phyloP scores from a whole-genome alignment of 2,113 vertebrate species.

The Thryonomys swinderianus region DNA sequence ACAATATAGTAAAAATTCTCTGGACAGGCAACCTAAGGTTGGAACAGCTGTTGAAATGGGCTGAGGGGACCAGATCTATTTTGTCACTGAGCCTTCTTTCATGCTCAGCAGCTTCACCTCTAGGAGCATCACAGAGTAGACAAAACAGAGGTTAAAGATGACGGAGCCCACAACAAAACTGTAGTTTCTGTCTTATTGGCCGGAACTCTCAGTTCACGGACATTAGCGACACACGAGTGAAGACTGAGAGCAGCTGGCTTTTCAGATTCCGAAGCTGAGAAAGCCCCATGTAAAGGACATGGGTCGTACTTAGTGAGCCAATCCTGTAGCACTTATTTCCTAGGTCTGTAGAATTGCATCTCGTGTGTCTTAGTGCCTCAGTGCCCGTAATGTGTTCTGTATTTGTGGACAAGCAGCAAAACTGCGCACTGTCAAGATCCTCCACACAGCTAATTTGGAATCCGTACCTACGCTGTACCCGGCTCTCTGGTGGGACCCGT shows the following conservation, averaged over 20 bases:
- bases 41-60: background rate
- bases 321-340: background rate
- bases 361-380: background rate
- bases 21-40: conserved; percentile 13
- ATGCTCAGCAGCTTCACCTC: conserved; percentile 42
- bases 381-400: background rate
- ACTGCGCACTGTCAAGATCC: background rate
- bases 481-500: no score
- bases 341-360: background rate
- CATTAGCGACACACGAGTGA: background rate
- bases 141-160: background rate
- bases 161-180: background rate
- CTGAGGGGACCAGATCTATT: conserved; percentile 42
- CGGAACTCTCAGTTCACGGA: background rate
- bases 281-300: background rate
- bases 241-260: background rate
- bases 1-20: conserved; percentile 60
- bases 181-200: background rate
- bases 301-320: background rate
- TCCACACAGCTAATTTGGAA: background rate
- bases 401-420: background rate
- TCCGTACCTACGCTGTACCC: background rate
- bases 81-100: conserved; percentile 54
- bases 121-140: background rate
- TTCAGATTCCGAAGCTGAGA: background rate